phyloP scores from a whole-genome alignment of 2,888 invertebrate species.

The Diloba caeruleocephala region DNA sequence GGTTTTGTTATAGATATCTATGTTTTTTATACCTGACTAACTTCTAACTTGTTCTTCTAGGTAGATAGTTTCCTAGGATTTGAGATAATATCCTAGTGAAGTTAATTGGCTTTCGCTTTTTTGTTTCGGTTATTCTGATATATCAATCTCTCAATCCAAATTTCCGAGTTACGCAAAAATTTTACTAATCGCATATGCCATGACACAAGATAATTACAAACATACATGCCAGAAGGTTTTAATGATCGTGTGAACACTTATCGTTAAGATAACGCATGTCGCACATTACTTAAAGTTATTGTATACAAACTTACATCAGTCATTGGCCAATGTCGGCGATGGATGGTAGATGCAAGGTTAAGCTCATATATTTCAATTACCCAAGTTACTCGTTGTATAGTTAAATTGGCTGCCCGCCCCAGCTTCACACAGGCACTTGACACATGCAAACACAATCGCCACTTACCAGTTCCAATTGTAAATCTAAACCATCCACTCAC shows the following conservation, averaged over 20 bases:
- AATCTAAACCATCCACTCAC: no score
- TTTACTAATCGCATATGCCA: constrained; percentile 25
- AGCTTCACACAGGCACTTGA: no score
- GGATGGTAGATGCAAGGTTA: constrained; percentile 48
- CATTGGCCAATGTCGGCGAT: constrained; percentile 46
- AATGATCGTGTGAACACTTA: constrained; percentile 51
- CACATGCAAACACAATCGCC: no score
- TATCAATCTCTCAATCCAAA: constrained; percentile 20
- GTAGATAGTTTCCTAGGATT: constrained; percentile 25
- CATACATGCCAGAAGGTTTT: constrained; percentile 29
- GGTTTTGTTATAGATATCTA: constrained; percentile 40
- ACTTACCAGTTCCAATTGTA: no score
- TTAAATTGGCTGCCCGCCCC: no score
- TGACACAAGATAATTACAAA: constrained; percentile 44
- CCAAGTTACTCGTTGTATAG: constrained; percentile 26
- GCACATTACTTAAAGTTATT: constrained; percentile 38
- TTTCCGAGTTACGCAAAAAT: constrained; percentile 28
- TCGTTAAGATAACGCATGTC: constrained; percentile 36
- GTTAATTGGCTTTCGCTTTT: neutral
- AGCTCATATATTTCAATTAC: constrained; percentile 47
- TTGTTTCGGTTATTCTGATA: neutral
- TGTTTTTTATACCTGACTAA: constrained; percentile 18
- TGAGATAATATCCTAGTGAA: neutral
- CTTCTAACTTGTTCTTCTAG: constrained; percentile 28
- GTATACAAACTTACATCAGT: constrained; percentile 47